Percentiles rank a stretch among this genome's conserved stretches.
phyloP scores from a whole-genome alignment of 2,797 vertebrate species.

The Netta rufina region DNA sequence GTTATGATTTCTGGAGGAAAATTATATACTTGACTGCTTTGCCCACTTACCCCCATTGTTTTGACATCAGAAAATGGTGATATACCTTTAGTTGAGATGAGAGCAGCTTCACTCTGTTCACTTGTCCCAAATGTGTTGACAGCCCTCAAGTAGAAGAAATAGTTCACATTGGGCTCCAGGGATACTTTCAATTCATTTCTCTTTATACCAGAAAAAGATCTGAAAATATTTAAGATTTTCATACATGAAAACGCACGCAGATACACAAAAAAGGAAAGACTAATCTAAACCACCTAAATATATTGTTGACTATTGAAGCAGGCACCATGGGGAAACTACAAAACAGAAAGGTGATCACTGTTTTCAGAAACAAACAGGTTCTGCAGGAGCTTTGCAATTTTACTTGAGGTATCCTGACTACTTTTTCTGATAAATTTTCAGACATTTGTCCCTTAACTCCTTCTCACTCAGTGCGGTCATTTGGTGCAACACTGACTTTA shows the following conservation, averaged over 20 bases:
- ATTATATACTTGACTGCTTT: not conserved
- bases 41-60: not conserved
- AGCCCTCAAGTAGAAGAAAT: conserved; percentile 95
- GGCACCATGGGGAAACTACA: not conserved
- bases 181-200: conserved; percentile 85
- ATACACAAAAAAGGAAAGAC: not conserved
- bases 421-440: not conserved
- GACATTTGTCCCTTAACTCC: not conserved
- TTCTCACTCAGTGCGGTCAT: not conserved
- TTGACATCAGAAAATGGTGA: not conserved
- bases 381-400: not conserved
- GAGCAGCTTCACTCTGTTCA: conserved; percentile 94
- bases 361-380: not conserved
- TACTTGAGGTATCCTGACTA: not conserved
- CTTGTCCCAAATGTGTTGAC: conserved; percentile 89
- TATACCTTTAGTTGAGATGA: conserved; percentile 95
- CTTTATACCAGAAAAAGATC: conserved; percentile 90
- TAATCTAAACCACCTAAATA: not conserved
- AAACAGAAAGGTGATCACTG: not conserved
- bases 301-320: not conserved
- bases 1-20: not conserved
- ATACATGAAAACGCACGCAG: not conserved
- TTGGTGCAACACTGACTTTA: not conserved
- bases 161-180: conserved; percentile 92
- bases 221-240: conserved; percentile 70